A percentile compares a stretch with the other conserved stretches of the same genome.
phyloP scores from a whole-genome alignment of 2,113 vertebrate species.

The Oriolus oriolus region DNA sequence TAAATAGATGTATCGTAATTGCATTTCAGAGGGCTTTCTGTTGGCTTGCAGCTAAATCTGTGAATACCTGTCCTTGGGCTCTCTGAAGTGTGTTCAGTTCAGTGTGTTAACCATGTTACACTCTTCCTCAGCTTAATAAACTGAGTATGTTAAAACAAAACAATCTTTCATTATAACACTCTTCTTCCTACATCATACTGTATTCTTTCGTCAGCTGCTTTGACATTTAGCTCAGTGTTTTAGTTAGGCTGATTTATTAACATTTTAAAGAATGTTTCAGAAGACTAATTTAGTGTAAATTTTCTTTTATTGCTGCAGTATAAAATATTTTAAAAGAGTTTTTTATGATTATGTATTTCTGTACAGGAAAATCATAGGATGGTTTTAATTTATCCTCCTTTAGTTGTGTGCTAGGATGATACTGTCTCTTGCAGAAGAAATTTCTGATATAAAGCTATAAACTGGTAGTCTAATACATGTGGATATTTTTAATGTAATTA shows the following conservation, averaged over 20 bases:
- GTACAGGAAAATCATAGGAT: neutral
- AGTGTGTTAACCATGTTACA: neutral
- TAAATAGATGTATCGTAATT: neutral
- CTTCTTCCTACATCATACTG: neutral
- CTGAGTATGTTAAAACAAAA: neutral
- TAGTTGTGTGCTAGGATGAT: neutral
- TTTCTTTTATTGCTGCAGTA: constrained; percentile 38
- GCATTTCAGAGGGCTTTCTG: neutral
- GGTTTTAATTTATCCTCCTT: neutral
- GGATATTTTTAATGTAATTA: neutral
- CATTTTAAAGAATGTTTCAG: constrained; percentile 19
- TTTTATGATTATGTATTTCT: neutral
- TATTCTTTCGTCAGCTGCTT: neutral
- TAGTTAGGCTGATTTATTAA: neutral
- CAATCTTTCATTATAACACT: neutral
- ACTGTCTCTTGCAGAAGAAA: constrained; percentile 2
- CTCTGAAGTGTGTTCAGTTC: neutral
- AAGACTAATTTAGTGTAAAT: neutral
- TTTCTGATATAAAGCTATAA: neutral
- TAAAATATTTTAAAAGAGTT: constrained; percentile 18
- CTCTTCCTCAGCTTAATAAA: neutral
- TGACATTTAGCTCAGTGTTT: neutral
- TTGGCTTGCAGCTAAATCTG: neutral
- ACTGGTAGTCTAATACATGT: neutral
- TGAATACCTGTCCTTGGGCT: neutral